Conservation (phyloP, 2,113 vertebrate species). For the Paralichthys olivaceus region DNA sequence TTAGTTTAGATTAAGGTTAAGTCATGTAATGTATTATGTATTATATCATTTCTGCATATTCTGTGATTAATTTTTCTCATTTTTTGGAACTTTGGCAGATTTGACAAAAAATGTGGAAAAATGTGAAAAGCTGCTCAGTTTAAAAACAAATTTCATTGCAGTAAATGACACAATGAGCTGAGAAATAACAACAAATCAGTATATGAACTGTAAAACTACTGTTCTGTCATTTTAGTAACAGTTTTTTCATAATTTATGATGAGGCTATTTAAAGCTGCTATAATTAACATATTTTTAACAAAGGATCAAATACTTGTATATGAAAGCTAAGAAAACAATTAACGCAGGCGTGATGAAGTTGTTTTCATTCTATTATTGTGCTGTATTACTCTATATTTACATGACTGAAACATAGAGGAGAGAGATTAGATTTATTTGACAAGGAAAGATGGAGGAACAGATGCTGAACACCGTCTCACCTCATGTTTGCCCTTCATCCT, state of each 20-base stretch:
- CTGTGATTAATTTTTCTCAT: neutral
- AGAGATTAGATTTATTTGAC: neutral
- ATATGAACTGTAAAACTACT: neutral
- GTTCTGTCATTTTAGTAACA: too few relatives aligned
- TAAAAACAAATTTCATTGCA: neutral
- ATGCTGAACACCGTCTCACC: conserved; percentile 71
- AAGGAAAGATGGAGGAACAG: neutral
- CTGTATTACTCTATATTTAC: neutral
- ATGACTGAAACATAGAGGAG: too few relatives aligned
- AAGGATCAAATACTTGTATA: neutral
- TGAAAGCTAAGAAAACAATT: neutral
- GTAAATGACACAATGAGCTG: too few relatives aligned
- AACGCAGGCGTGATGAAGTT: neutral
- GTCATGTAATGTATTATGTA: neutral
- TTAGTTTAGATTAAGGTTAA: too few relatives aligned
- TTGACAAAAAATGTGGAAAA: neutral
- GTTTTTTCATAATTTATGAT: neutral
- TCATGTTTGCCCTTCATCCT: conserved; percentile 97
- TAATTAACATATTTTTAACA: neutral
- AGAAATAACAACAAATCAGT: neutral
- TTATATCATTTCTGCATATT: neutral
- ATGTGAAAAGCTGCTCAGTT: neutral
- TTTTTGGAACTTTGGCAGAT: neutral
- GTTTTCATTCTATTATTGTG: neutral
- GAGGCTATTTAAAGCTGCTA: neutral